Base-by-base conservation (phyloP, 2,113 vertebrate genomes). In the Rhinolophus ferrumequinum region DNA sequence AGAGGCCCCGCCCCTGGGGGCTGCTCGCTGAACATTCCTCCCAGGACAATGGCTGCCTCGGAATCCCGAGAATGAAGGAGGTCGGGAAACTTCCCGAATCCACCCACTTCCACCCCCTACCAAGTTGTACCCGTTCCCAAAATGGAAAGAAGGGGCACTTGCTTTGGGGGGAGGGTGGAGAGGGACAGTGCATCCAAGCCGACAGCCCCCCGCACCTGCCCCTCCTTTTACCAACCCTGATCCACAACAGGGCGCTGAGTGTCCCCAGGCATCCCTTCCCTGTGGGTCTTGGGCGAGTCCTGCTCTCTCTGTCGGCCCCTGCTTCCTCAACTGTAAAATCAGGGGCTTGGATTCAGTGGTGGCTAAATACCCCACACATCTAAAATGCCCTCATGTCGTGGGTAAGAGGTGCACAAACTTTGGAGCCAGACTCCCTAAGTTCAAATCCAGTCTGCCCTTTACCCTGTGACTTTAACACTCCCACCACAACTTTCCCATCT, bases 1-100 rank as follows among this genome's bases (percentile, higher is more conserved):
- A 50, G 77, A 47, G 64, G 96, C 96, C 77, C 95, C 96, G 64
- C 93, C 96, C n/a, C 87, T 83, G 26, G 1, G 76, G 47, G 82
- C 72, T 50, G 77, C 94, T 8, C 81, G 91, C 73, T 1, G 15
- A 70, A 58, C 96, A 95, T 87, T 94, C 95, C 76, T 96, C 81
- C 19, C 10, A 0, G 54, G 89, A 96, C 94, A 96, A 87, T 90
- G 72, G 92, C 93, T 44, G 73, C 62, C 70, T 88, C 22, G 94
- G 94, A 92, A 95, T 94, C 88, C 90, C 0, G 76, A 67, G 90
- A 96, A 93, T 90, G 87, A 83, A 79, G 86, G 58, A 67, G 85
- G 72, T 64, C 54, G 4, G 26, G 73, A 38, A 41, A 88, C 90
- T 85, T 72, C 64, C 76, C 44, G 0, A 2, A 0, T 0, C 35